A percentile compares a stretch with the other conserved stretches of the same genome.
phyloP scores from a whole-genome alignment of 2,888 invertebrate species.

The Drosophila austrosaltans region DNA sequence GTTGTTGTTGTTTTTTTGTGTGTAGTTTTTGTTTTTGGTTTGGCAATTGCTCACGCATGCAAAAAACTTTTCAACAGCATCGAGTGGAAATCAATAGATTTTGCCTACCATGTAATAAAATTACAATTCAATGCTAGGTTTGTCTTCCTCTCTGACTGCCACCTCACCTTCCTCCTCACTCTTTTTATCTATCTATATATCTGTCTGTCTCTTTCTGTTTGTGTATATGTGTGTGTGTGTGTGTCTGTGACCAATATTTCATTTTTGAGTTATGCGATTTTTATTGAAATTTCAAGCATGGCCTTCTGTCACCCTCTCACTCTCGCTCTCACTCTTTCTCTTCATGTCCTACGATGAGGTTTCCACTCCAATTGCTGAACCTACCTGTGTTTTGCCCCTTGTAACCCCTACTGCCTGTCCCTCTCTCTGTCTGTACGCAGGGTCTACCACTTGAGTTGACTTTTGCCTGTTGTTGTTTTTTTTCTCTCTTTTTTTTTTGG shows the following conservation, averaged over 20 bases:
- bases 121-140: slow-evolving; percentile 60
- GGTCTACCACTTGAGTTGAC: slow-evolving; percentile 30
- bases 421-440: slow-evolving; percentile 16
- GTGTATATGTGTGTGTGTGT: slow-evolving; percentile 20
- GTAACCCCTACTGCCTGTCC: neutral
- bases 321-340: slow-evolving; percentile 13
- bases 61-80: slow-evolving; percentile 10
- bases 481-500: neutral
- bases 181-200: neutral
- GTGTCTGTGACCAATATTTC: slow-evolving; percentile 65
- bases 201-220: slow-evolving; percentile 22
- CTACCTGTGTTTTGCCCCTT: slow-evolving; percentile 18
- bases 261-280: slow-evolving; percentile 77
- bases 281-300: slow-evolving; percentile 73
- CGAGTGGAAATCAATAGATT: slow-evolving; percentile 57
- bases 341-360: slow-evolving; percentile 58
- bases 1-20: neutral
- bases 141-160: neutral
- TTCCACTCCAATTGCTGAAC: slow-evolving; percentile 45
- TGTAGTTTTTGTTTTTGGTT: slow-evolving; percentile 5
- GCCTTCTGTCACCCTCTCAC: slow-evolving; percentile 8
- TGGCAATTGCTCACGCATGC: slow-evolving; percentile 33
- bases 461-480: slow-evolving; percentile 4
- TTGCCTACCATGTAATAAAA: slow-evolving; percentile 64
- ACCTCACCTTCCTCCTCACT: neutral